Conservation (phyloP, 2,113 vertebrate genomes). For the Donacobius atricapilla region DNA sequence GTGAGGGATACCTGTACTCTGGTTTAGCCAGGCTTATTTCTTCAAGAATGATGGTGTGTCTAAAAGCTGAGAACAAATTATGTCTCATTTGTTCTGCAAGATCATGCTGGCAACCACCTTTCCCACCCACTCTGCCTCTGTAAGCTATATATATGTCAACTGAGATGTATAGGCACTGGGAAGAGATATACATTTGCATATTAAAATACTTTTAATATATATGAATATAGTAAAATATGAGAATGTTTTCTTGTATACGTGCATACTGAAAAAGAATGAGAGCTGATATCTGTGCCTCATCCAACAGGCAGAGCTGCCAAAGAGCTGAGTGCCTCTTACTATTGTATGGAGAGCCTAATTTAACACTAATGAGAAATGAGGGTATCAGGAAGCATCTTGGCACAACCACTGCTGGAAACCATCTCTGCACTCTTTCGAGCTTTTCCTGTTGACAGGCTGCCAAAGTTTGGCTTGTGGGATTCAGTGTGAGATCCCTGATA, state of each 20-base stretch:
- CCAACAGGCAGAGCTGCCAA: neutral
- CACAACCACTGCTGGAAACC: neutral
- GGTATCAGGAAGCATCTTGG: neutral
- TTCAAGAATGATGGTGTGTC: neutral
- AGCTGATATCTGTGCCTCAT: neutral
- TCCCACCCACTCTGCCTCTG: neutral
- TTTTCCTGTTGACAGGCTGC: neutral
- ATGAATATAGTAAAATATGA: neutral
- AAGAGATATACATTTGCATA: neutral
- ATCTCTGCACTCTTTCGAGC: neutral
- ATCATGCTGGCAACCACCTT: neutral
- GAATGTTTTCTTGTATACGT: fast-evolving
- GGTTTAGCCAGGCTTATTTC: neutral
- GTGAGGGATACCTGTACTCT: constrained; percentile 6
- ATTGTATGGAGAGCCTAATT: neutral
- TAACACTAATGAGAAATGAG: neutral
- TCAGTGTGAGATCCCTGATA: neutral
- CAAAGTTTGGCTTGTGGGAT: neutral
- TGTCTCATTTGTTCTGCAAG: neutral
- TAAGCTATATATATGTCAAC: neutral
- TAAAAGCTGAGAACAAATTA: constrained; percentile 13
- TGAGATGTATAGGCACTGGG: neutral
- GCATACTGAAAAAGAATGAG: neutral
- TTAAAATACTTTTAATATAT: neutral
- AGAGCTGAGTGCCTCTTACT: neutral